Evolutionary conservation across 2,797 vertebrate genomes (phyloP), one percentile per base, ranked within the genome.

Genomic region (Ceyx erithaca): DNA sequence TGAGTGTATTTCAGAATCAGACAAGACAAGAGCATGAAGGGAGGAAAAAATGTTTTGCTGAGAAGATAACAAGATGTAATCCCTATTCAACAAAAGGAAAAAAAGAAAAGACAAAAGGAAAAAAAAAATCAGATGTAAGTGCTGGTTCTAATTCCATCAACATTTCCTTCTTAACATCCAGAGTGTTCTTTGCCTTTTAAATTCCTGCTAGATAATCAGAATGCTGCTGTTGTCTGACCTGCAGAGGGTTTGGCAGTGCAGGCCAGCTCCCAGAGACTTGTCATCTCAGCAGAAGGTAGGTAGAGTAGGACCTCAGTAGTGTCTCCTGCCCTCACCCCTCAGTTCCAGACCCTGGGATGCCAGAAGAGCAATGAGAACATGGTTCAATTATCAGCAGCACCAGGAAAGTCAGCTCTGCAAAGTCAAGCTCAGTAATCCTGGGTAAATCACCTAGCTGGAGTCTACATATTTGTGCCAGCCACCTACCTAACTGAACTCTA

Each of bases 1-100:
- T 96, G 91, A 97, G 78, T 87, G 85, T 63, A 84, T 96, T 94
- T 97, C 93, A 96, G 90, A 96, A 96, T 90, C 78, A 91, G 85
- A 77, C 43, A 78, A 91, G 93, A 95, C 59, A 93, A 92, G 93
- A 85, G 80, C 31, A 40, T 12, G 55, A 87, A 89, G 9, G 43
- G 48, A 66, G 40, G 78, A 88, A 85, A 96, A 87, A 31, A 94
- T 83, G 8, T 37, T 90, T 92, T 92, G 76, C 80, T n/a, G 16
- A 80, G 80, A 28, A 83, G 51, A 77, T 84, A 89, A 87, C 46
- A 90, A 85, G 90, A 85, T 70, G 52, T 46, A 92, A 93, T 71
- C 57, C 57, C 13, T 73, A 76, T 31, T 81, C 59, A 8, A 25
- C 15, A 23, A 52, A 37, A 49, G 22, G 21, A 5, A 18, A 22